phyloP scores from a whole-genome alignment of 2,797 vertebrate species.

The Nannoperca australis region DNA sequence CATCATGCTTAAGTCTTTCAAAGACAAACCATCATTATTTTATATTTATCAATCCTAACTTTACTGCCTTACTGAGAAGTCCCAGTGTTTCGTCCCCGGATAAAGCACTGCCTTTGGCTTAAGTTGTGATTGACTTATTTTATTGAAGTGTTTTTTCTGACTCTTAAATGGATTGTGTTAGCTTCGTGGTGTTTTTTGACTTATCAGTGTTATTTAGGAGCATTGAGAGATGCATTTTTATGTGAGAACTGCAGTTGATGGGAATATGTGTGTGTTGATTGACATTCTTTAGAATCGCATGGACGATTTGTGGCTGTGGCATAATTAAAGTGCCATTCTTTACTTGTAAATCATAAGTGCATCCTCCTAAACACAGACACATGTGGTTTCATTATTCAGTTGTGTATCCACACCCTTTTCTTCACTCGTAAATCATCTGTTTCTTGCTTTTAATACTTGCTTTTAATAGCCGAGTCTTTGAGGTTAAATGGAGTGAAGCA shows the following conservation, averaged over 20 bases:
- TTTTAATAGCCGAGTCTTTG: background rate
- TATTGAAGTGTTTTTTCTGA: background rate
- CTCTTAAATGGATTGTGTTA: background rate
- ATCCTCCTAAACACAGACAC: slow-evolving; percentile 9
- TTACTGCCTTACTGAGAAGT: slow-evolving; percentile 19
- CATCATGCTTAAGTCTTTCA: background rate
- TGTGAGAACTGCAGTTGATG: background rate
- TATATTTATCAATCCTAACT: too few relatives aligned
- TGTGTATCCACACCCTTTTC: slow-evolving; percentile 30
- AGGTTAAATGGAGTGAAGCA: slow-evolving; percentile 24
- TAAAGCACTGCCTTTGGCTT: slow-evolving; percentile 7
- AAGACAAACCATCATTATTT: slow-evolving; percentile 2
- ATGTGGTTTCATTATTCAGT: slow-evolving; percentile 7
- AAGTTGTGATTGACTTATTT: slow-evolving; percentile 3
- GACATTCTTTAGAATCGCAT: slow-evolving; percentile 7
- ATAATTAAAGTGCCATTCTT: background rate
- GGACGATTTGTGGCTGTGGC: background rate
- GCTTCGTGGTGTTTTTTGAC: background rate
- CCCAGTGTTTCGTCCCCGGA: background rate
- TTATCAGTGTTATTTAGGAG: background rate
- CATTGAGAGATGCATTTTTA: background rate
- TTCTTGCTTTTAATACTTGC: slow-evolving; percentile 12
- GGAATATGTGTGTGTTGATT: background rate
- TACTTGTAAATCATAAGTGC: slow-evolving; percentile 28
- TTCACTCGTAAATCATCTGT: slow-evolving; percentile 28